Evolutionary conservation across 2,888 invertebrate genomes (phyloP), one percentile per base, ranked within the genome.

Genomic region (Rapana venosa): DNA sequence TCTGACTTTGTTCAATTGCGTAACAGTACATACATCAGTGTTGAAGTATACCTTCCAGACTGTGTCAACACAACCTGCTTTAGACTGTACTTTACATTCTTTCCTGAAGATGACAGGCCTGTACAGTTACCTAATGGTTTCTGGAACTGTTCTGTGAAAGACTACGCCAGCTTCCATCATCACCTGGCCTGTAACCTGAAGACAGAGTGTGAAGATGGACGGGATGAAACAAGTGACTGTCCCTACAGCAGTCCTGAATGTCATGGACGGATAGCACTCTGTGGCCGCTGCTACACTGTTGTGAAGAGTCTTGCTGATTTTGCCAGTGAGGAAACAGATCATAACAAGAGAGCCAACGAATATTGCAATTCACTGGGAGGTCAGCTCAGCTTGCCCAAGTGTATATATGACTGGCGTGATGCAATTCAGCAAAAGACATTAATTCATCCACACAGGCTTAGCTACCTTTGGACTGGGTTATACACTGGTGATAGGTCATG

Each of bases 171-270:
- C 74, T 74, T 74, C 11, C 74, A 30, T 30, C 74, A 74, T 6
- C 74, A 74, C 74, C 74, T 74, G 74, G 74, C 30, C 74, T 74
- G 74, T 30, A 74, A 74, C n/a, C n/a, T 74, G 74, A 74, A 74
- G 74, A 74, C 74, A 74, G 74, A 74, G 74, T 74, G 74, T 74
- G 74, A 74, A n/a, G 74, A 74, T 30, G 74, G 74, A 30, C 74
- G 74, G 30, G 74, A 74, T 74, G 74, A 74, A 74, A 26, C 74
- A 74, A n/a, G 74, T 13, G 74, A 74, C 74, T 74, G 74, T 30
- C 74, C 74, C 30, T 74, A n/a, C 74, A 74, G 74, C 74, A 74
- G 74, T 74, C 26, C 74, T 8, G n/a, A 74, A n/a, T 74, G 74
- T 30, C 5, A 74, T 74, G 74, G 74, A 74, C 30, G n/a, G 74